Conservation (phyloP, 2,888 invertebrate genomes). For the Portevinia maculata region DNA sequence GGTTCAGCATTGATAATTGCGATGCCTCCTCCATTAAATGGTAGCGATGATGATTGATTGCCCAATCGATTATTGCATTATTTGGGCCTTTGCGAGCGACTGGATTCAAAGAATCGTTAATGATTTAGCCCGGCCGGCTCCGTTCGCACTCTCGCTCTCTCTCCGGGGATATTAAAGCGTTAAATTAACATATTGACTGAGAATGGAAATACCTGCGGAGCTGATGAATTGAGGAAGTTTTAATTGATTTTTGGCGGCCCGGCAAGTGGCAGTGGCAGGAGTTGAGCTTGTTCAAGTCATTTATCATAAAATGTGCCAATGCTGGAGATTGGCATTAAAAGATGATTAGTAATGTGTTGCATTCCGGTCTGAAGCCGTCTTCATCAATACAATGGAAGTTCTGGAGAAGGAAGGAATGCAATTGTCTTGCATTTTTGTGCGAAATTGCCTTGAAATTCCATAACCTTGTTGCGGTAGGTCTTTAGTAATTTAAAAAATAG, state of each 20-base stretch:
- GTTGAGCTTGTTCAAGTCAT: slow-evolving; percentile 55
- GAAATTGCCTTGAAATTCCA: slow-evolving; percentile 53
- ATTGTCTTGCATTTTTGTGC: slow-evolving; percentile 65
- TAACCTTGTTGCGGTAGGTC: slow-evolving; percentile 10
- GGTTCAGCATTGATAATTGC: slow-evolving; percentile 73
- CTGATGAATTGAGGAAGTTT: slow-evolving; percentile 72
- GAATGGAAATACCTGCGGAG: slow-evolving; percentile 64
- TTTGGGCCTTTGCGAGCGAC: slow-evolving; percentile 35
- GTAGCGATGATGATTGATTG: slow-evolving; percentile 74
- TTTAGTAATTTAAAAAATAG: slow-evolving; percentile 28
- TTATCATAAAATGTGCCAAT: slow-evolving; percentile 69
- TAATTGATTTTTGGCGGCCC: slow-evolving; percentile 70
- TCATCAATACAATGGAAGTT: slow-evolving; percentile 38
- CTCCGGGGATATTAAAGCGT: slow-evolving; percentile 67
- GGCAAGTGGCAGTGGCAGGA: slow-evolving; percentile 32
- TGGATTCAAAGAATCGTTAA: slow-evolving; percentile 69
- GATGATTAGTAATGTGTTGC: slow-evolving; percentile 68
- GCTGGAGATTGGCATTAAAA: slow-evolving; percentile 71
- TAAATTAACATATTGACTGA: slow-evolving; percentile 74
- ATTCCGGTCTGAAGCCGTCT: slow-evolving; percentile 46
- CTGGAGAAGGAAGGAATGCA: slow-evolving; percentile 29
- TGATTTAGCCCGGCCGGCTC: slow-evolving; percentile 34
- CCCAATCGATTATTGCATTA: slow-evolving; percentile 73
- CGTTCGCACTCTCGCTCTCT: slow-evolving; percentile 4
- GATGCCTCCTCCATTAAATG: slow-evolving; percentile 73